phyloP scores from a whole-genome alignment of 2,888 invertebrate genomes.

The Nephrotoma guestfalica region DNA sequence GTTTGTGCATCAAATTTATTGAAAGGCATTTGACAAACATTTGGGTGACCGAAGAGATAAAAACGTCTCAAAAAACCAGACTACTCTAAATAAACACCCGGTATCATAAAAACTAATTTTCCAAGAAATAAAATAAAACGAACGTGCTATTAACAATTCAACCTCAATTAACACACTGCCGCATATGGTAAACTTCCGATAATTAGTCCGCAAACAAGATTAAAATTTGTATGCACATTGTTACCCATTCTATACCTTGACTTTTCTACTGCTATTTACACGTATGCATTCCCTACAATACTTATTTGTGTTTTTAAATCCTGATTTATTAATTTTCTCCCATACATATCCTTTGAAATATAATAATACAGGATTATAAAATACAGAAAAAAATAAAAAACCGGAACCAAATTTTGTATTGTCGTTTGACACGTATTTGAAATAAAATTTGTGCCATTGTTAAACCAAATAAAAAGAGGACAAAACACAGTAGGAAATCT shows the following conservation, averaged over 20 bases:
- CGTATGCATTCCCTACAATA: not conserved
- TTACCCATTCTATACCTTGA: not conserved
- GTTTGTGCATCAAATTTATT: no score
- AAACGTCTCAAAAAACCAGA: no score
- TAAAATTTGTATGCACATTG: not conserved
- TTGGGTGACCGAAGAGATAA: no score
- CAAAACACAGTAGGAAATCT: not conserved
- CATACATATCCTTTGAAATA: not conserved
- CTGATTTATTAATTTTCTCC: not conserved
- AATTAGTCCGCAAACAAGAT: not conserved
- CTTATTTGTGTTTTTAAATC: not conserved
- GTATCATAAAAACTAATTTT: no score
- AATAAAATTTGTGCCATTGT: not conserved
- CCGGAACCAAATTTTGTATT: not conserved
- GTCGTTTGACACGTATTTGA: not conserved
- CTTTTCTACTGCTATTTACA: not conserved
- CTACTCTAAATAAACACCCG: no score
- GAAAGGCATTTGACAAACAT: no score
- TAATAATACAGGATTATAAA: not conserved
- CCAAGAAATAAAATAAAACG: no score
- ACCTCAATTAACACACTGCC: not conserved
- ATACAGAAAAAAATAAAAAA: not conserved
- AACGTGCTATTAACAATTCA: not conserved
- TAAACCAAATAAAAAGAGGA: not conserved
- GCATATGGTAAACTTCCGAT: not conserved